A percentile compares a stretch with the other conserved stretches of the same genome.
Evolutionary conservation across 2,113 vertebrate species (phyloP).

Genomic region (Hyperopisus bebe): DNA sequence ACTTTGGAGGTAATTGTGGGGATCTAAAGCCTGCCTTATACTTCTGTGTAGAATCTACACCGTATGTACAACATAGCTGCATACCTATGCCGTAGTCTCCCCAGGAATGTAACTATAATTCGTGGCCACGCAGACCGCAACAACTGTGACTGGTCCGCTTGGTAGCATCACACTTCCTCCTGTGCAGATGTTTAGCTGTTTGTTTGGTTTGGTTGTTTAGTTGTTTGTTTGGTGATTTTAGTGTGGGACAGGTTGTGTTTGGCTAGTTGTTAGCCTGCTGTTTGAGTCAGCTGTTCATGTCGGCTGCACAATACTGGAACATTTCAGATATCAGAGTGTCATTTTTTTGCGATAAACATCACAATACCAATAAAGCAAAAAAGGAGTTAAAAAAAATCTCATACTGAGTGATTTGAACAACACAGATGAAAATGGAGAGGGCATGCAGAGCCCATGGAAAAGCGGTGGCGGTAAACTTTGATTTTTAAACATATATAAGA

Average conservation of each 20-base stretch:
- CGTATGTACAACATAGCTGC: background rate
- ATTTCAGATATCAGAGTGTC: background rate
- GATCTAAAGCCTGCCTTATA: background rate
- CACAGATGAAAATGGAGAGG: background rate
- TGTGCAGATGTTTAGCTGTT: background rate
- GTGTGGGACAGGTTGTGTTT: background rate
- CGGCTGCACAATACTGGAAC: background rate
- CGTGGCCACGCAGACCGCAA: background rate
- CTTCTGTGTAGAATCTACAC: background rate
- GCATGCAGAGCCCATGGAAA: background rate
- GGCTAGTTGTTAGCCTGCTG: background rate
- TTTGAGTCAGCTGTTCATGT: background rate
- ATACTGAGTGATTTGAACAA: background rate
- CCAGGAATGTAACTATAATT: background rate
- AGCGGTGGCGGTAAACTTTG: background rate
- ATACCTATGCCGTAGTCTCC: background rate
- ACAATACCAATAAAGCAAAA: background rate
- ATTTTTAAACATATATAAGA: background rate
- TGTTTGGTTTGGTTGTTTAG: background rate
- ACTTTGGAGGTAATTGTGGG: background rate
- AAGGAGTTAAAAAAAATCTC: background rate
- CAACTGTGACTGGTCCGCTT: background rate
- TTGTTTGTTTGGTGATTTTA: background rate
- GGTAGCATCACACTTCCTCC: background rate
- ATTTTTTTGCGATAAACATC: background rate